Percentiles rank a stretch among this genome's conserved stretches.
phyloP scores from a whole-genome alignment of 1,140 invertebrate genomes.

The Drosophila lowei region DNA sequence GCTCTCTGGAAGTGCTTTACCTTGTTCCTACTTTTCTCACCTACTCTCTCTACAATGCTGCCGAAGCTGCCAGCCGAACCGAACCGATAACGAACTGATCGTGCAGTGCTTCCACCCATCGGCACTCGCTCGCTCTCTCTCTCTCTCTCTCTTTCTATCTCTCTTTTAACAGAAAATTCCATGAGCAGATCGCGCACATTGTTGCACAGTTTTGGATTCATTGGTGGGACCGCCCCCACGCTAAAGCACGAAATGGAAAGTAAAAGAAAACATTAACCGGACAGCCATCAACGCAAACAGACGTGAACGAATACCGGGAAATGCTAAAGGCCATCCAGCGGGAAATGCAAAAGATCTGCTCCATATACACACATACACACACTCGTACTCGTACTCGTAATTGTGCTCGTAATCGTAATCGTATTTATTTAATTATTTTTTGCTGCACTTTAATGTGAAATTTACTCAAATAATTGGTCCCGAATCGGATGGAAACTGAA shows the following conservation, averaged over 20 bases:
- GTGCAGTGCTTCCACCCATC: background rate
- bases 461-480: background rate
- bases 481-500: background rate
- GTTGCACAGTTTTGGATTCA: slow-evolving; percentile 56
- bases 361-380: background rate
- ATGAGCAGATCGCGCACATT: slow-evolving; percentile 35
- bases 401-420: too few species aligned
- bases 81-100: slow-evolving; percentile 21
- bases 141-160: background rate
- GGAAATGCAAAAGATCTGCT: background rate
- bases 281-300: slow-evolving; percentile 69
- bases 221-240: slow-evolving; percentile 30
- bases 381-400: too few species aligned
- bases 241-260: slow-evolving; percentile 63
- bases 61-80: slow-evolving; percentile 2
- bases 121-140: background rate
- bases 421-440: background rate
- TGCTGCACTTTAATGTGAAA: slow-evolving; percentile 1
- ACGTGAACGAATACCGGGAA: slow-evolving; percentile 35
- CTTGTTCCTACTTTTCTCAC: too few species aligned
- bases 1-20: too few species aligned
- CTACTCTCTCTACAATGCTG: too few species aligned
- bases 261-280: slow-evolving; percentile 72
- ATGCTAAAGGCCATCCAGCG: slow-evolving; percentile 5
- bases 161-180: slow-evolving; percentile 30